Base-by-base conservation (phyloP, 1,140 invertebrate genomes). In the Pseudobourletiella spinata region DNA sequence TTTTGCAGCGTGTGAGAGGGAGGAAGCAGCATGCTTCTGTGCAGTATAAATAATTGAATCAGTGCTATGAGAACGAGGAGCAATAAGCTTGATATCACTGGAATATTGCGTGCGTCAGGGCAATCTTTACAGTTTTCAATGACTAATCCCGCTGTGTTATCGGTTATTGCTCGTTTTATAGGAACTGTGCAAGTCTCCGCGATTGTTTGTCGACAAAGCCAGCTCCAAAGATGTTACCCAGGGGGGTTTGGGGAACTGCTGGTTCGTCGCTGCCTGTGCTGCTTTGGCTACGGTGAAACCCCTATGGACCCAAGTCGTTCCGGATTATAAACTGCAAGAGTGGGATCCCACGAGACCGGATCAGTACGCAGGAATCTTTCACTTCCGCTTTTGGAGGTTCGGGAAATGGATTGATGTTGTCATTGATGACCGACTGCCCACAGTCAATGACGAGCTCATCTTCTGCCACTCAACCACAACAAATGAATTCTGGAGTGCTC, bases 341-440 rank as follows among this genome's bases (percentile, higher is more conserved):
- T 71, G 69, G 69, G 69, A 71, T 42, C 56, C 62, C n/a, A 43
- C 50, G 14, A 20, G 57, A 43, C 35, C 61, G 2, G 70, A 72
- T 30, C 50, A 73, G 59, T 79, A 79, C 63, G 73, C 70, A 62
- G 77, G 78, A 14, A 73, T 81, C 14, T 82, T 82, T 69, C 72
- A 72, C 30, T 82, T 82, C 71, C 70, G 73, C 24, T 80, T 78
- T 65, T 78, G 77, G 76, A 71, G 57, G 32, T 67, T 63, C 48
- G 63, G 65, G 4, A 66, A 61, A 35, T 69, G 69, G 67, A 57
- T 64, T 3, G 63, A 65, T 39, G 63, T 67, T 6, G 66, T 69
- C 8, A 52, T 69, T 43, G 87, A 89, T 74, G 87, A 89, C 76
- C 73, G 82, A 14, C 76, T 89, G 57, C 87, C 87, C 15, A 83